Evolutionary conservation across 1,140 invertebrate genomes (phyloP).

Genomic region (Calephelis virginiensis): DNA sequence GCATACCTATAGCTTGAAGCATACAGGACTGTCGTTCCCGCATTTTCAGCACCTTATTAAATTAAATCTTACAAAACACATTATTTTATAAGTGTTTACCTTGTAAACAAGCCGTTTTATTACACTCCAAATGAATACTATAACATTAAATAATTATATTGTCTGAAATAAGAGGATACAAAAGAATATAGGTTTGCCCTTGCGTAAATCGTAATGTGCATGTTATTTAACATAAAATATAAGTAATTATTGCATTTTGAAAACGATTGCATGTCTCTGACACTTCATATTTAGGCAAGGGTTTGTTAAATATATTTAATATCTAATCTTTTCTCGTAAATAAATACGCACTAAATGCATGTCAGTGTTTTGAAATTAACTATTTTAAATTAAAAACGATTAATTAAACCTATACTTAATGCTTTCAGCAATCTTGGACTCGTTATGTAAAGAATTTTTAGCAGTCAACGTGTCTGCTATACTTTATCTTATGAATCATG

Average conservation of each 20-base stretch:
- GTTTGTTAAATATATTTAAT: neutral
- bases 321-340: neutral
- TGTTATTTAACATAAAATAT: neutral
- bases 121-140: no score
- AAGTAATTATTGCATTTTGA: neutral
- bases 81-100: no score
- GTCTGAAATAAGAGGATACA: no score
- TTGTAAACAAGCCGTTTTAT: no score
- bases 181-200: neutral
- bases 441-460: constrained; percentile 93
- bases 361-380: constrained; percentile 9
- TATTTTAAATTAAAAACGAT: constrained; percentile 19
- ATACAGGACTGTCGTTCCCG: no score
- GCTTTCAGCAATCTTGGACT: constrained; percentile 89
- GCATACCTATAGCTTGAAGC: neutral
- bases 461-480: constrained; percentile 93
- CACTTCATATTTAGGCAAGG: neutral
- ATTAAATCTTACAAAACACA: no score
- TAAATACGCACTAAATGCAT: constrained; percentile 9
- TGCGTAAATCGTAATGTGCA: neutral
- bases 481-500: constrained; percentile 95
- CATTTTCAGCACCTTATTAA: no score
- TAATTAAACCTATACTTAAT: constrained; percentile 35
- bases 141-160: no score
- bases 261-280: neutral